Evolutionary conservation across 2,113 vertebrate genomes (phyloP).

Genomic region (Manacus vitellinus): DNA sequence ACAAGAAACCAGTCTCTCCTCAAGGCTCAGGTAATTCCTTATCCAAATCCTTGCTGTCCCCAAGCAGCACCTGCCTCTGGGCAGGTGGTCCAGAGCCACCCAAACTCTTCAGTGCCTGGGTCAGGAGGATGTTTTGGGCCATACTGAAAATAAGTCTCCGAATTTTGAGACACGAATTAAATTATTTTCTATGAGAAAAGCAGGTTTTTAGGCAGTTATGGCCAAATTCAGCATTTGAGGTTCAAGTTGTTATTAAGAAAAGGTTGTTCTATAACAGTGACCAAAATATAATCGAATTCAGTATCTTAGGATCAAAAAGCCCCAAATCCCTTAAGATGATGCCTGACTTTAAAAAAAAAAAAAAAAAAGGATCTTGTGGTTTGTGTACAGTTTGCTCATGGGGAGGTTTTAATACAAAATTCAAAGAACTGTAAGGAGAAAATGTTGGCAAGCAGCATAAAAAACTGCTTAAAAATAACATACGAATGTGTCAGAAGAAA

Average conservation of each 20-base stretch:
- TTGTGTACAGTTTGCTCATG: background rate
- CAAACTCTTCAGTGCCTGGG: background rate
- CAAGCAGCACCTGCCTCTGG: background rate
- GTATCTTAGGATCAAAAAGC: background rate
- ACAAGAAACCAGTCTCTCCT: background rate
- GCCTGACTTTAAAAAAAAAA: background rate
- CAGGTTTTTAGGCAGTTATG: background rate
- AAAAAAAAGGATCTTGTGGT: background rate
- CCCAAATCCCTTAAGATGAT: background rate
- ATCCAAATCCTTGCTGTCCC: background rate
- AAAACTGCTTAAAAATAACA: slow-evolving; percentile 45
- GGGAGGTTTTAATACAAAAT: background rate
- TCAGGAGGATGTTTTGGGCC: background rate
- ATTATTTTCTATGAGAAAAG: background rate
- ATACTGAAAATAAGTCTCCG: background rate
- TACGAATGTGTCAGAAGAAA: slow-evolving; percentile 17
- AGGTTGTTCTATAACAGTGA: background rate
- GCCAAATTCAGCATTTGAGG: background rate
- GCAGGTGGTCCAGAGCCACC: background rate
- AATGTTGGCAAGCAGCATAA: slow-evolving; percentile 25
- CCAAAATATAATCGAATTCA: background rate
- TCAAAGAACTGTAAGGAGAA: slow-evolving; percentile 11
- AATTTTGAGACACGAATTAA: background rate
- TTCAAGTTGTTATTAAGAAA: background rate
- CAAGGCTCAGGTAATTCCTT: background rate